Base-by-base conservation (phyloP, 2,113 vertebrate genomes). In the Cryptomyrus ogoouensis region DNA sequence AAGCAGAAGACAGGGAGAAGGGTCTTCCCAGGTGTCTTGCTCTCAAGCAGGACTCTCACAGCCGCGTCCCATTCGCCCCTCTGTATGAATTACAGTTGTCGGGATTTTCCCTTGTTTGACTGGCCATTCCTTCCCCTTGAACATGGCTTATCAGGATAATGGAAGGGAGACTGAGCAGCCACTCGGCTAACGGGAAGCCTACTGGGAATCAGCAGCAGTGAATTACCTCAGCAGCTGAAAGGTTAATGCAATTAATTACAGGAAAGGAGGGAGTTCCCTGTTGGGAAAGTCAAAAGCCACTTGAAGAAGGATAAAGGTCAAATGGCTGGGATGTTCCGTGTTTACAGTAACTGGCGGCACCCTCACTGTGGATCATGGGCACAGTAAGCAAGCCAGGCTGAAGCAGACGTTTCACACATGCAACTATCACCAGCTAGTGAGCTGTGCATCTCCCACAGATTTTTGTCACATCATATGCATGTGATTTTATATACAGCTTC, bases 181-280 rank as follows among this genome's bases (percentile, higher is more conserved):
- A 44, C 21, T 46, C 44, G 24, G 77, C 77, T 83, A 49, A 53
- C 74, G 50, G 74, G 39, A 89, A 58, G 42, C 80, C 80, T 27
- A 13, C 89, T 31, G 80, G 62, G 80, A 47, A 84, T 47, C 52
- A 17, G 49, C 56, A 12, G 89, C 84, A 74, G 89, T 52, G 83
- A n/a, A 58, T 88, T 53, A 66, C 50, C 77, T 70, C 87, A 66
- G 58, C 56, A 53, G 90, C 66, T 39, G 53, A 91, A 91, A 91
- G 90, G 90, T 91, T 91, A 91, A 91, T 74, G 31, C 77, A 91
- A 89, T 91, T 89, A 91, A 91, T 89, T 89, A 50, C 77, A 70
- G 90, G 88, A 89, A 89, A 66, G 39, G 19, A 1, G 27, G 80
- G 83, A 53, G 88, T 74, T 52, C 88, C 90, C 58, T 74, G 52